These are phyloP conservation scores for Fragum sueziense DNA, from an alignment of 2,888 invertebrate species.

Conservation along the genomic window DNA sequence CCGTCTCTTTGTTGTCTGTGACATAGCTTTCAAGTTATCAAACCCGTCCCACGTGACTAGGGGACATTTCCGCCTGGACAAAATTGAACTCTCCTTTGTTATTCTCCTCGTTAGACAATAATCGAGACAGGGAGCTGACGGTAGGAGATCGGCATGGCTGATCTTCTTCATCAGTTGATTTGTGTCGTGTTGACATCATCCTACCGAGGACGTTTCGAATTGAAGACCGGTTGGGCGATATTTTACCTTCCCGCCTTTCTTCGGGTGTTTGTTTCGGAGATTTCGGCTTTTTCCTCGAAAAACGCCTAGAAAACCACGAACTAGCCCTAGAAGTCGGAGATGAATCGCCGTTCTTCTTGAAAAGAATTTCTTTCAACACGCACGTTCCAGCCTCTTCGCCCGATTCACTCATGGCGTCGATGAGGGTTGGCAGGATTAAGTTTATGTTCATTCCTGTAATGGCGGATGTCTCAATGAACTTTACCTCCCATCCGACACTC, in stretches of 20 bases:
- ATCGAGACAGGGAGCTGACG: neutral
- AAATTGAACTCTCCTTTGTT: neutral
- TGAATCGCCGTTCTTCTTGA: neutral
- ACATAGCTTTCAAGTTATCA: no score
- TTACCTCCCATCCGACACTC: slow-evolving; percentile 1
- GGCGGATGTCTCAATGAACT: slow-evolving; percentile 5
- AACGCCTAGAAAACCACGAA: neutral
- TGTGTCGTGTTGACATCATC: neutral
- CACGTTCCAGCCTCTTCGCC: neutral
- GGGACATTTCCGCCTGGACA: neutral
- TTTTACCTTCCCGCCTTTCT: neutral
- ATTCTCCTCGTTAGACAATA: neutral
- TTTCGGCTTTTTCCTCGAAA: neutral
- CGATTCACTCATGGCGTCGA: neutral
- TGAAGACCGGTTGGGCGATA: neutral
- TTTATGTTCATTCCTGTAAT: neutral
- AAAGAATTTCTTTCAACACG: neutral
- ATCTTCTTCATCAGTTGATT: neutral
- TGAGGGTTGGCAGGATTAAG: slow-evolving; percentile 3
- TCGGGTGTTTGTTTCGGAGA: neutral
- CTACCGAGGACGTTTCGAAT: neutral
- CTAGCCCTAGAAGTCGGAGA: neutral
- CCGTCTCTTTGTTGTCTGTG: no score
- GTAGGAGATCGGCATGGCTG: neutral
- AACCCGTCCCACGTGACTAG: no score